These are phyloP conservation scores for Drosophila sucinea DNA, from an alignment of 1,140 invertebrate species.

Conservation along the genomic window DNA sequence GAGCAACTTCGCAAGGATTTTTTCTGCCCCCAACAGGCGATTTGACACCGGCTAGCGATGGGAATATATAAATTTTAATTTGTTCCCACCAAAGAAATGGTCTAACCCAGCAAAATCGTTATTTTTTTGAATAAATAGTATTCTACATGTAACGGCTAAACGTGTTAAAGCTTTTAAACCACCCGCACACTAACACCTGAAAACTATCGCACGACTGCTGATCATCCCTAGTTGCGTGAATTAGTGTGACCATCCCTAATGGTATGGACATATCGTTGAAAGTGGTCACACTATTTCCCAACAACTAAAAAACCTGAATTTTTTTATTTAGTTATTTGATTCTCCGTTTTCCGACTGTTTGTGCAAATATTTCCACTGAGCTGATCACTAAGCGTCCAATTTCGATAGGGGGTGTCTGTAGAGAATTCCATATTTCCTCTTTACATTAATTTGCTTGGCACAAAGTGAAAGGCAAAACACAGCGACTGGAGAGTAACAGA, in stretches of 20 bases:
- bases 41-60: background rate
- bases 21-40: background rate
- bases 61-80: background rate
- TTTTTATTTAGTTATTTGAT: constrained; percentile 3
- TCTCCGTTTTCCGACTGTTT: background rate
- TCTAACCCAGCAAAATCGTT: background rate
- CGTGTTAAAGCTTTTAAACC: background rate
- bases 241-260: too few species aligned
- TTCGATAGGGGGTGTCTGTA: background rate
- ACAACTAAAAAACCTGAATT: constrained; percentile 1
- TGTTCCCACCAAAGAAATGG: background rate
- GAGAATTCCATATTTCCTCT: background rate
- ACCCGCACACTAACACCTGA: background rate
- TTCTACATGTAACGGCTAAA: background rate
- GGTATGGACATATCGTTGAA: too few species aligned
- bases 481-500: background rate
- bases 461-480: constrained; percentile 20
- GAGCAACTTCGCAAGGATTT: constrained; percentile 7
- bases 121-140: background rate
- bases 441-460: background rate
- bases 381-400: background rate
- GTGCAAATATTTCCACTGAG: background rate
- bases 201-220: background rate
- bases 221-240: too few species aligned
- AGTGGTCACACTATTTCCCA: background rate